Base-by-base conservation (phyloP, 2,797 vertebrate species). In the Mormyrops attenuatus region DNA sequence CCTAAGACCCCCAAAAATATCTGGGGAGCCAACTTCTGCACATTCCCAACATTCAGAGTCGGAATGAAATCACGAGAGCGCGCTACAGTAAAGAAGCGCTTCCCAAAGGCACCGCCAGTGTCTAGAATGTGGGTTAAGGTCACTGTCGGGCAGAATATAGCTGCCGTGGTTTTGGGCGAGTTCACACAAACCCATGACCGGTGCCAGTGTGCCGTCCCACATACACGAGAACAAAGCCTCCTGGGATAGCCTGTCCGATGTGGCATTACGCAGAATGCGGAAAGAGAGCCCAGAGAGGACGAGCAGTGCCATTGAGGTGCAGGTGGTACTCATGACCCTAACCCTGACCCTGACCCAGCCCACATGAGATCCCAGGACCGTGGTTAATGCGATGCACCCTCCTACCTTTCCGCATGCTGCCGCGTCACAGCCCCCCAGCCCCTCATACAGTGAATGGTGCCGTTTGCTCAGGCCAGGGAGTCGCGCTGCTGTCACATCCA, bases 401-500 rank as follows among this genome's bases (percentile, higher is more conserved):
- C 93, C 90, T 94, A 97, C 96, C 96, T 96, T 95, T n/a, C 91
- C 89, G 66, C 93, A 91, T 0, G 91, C 93, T 89, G 95, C 95
- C 3, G 90, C 91, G 87, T 96, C 96, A 88, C 93, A 95, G 41
- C 94, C 95, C 17, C 93, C 95, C 85, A 96, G 94, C 91, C 95
- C 96, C 88, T 94, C 94, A 5, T 95, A 96, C 17, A 95, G 94
- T 0, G 95, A 96, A 91, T 95, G 96, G 88, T 96, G 96, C 52
- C 95, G 93, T 92, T 96, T 96, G 53, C 94, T 94, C 66, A 96
- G 92, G 90, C 95, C 60, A 0, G 93, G 93, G 4, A 92, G 63
- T 0, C 94, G 89, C 3, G 92, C 92, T 15, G 90, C 38, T 17
- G 92, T 63, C 66, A 88, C 20, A 5, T 49, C 85, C 55, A 63